phyloP scores from a whole-genome alignment of 2,888 invertebrate genomes.

The Patella caerulea region DNA sequence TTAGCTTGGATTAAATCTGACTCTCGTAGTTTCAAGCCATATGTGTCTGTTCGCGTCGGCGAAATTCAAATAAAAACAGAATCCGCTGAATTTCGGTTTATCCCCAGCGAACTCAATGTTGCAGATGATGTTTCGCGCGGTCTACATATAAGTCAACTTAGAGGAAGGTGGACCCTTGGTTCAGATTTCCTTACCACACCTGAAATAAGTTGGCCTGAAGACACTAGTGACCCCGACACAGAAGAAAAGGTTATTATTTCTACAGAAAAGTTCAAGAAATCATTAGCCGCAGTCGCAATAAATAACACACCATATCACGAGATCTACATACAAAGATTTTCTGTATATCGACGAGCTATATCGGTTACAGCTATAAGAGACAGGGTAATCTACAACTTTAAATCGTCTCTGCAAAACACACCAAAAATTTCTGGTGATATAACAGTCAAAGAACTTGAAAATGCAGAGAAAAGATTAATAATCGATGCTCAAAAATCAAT shows the following conservation, averaged over 20 bases:
- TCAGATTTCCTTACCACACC: background rate
- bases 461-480: background rate
- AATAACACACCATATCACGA: background rate
- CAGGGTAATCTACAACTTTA: background rate
- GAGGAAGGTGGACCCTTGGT: background rate
- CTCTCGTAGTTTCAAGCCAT: constrained; percentile 1
- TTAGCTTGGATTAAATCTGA: constrained; percentile 5
- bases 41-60: background rate
- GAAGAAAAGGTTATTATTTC: background rate
- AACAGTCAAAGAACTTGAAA: background rate
- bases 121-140: too few species aligned
- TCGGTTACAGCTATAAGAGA: background rate
- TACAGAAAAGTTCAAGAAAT: background rate
- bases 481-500: background rate
- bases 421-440: background rate
- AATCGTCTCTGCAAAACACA: background rate
- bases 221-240: background rate
- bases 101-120: too few species aligned
- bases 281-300: background rate
- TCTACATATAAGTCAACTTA: background rate
- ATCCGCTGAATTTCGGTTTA: background rate
- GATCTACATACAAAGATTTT: background rate
- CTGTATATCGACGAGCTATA: background rate
- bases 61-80: background rate
- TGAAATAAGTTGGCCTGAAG: background rate